These are phyloP conservation scores for Orius laevigatus DNA, from an alignment of 1,140 invertebrate genomes.

Conservation along the genomic window DNA sequence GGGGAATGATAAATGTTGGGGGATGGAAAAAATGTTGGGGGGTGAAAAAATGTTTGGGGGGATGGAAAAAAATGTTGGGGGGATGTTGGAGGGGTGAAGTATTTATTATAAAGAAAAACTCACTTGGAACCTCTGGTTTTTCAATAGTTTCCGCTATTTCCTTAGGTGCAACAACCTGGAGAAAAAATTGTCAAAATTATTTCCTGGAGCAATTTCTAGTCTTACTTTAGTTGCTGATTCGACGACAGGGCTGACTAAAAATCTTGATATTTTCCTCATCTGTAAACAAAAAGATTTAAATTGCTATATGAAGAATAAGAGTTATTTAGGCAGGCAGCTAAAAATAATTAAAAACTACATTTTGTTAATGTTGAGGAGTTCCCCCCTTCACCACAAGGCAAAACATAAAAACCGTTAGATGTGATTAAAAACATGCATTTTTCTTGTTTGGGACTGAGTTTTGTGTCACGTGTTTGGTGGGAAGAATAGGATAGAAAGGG, in stretches of 20 bases:
- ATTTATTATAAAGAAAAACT: neutral
- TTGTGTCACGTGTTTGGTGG: too few relatives aligned
- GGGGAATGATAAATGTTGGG: too few relatives aligned
- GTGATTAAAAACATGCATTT: too few relatives aligned
- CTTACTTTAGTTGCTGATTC: slow-evolving; percentile 20
- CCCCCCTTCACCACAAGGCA: too few relatives aligned
- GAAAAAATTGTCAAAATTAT: slow-evolving; percentile 2
- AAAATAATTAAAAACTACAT: neutral
- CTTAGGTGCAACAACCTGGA: slow-evolving; percentile 16
- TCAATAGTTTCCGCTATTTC: slow-evolving; percentile 5
- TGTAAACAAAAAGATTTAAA: slow-evolving; percentile 18
- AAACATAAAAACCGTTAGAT: too few relatives aligned
- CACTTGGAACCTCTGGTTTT: neutral
- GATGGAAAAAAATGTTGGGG: neutral
- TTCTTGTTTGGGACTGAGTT: too few relatives aligned
- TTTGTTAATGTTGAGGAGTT: too few relatives aligned
- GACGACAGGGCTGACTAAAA: slow-evolving; percentile 57
- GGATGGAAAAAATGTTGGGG: neutral
- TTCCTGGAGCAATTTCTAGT: neutral
- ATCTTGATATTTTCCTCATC: slow-evolving; percentile 55
- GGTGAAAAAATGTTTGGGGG: too few relatives aligned
- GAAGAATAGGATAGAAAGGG: too few relatives aligned
- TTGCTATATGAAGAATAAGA: neutral
- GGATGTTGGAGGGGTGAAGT: neutral
- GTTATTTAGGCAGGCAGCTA: neutral